Evolutionary conservation across 2,888 invertebrate genomes (phyloP), one percentile per base, ranked within the genome.

Genomic region (Galeopsomyia nigrocyanea): DNA sequence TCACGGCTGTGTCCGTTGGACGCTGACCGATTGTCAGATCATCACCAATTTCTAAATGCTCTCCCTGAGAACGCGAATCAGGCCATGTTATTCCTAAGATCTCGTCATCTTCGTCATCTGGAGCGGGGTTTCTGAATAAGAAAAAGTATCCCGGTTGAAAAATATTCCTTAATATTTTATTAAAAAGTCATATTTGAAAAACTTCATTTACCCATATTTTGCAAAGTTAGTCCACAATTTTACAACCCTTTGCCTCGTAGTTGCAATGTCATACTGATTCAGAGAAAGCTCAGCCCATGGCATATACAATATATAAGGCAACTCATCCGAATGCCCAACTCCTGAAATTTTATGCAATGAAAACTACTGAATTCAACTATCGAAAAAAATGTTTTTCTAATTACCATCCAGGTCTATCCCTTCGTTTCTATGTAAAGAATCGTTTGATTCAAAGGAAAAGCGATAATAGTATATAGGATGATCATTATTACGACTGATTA

Each of bases 81-180:
- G 73, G 71, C 81, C 80, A 81, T 7, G 49, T 46, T 1, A 77
- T 47, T 7, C 68, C 51, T 26, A 77, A 17, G 0, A 71, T 1
- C 26, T 26, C 26, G 61, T 76, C 71, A 0, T 46, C 47, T 2
- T 14, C 39, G 5, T 65, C 68, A 2, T 67, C 17, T 0, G 79
- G 80, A 1, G 81, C 80, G 19, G 81, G 81, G 71, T 80, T 47
- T 17, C 3, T 21, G 5, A 19, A n/a, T 39, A 26, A 55, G 6
- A 49, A 14, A 26, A 5, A 26, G 5, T 19, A n/a, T 16, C 9
- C 26, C 3, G 14, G 21, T 13, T 22, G 0, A 7, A 14, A 51
- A 7, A 7, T 14, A 26, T 58, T 5, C 26, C 26, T 26, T 26
- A 26, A 3, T 26, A 26, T 26, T 26, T 26, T 26, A 26, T 26